phyloP scores from a whole-genome alignment of 2,888 invertebrate species.

The Catocala nupta region DNA sequence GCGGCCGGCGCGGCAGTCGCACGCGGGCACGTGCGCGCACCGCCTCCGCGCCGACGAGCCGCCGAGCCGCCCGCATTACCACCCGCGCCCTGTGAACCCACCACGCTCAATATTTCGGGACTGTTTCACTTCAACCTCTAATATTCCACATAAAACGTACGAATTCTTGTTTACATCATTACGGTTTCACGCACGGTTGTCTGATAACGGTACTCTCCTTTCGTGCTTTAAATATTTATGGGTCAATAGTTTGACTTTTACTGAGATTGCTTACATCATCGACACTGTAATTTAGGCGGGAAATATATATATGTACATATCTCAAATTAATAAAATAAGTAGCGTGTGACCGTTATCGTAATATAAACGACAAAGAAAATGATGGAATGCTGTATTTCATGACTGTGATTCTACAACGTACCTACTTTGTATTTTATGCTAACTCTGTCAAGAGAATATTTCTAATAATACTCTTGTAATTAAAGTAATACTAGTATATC shows the following conservation, averaged over 20 bases:
- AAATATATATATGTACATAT: slow-evolving; percentile 58
- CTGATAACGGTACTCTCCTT: slow-evolving; percentile 32
- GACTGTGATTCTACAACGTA: slow-evolving; percentile 25
- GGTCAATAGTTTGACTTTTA: slow-evolving; percentile 78
- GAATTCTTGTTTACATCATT: slow-evolving; percentile 18
- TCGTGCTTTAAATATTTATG: slow-evolving; percentile 67
- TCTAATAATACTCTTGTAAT: neutral
- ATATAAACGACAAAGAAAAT: slow-evolving; percentile 33
- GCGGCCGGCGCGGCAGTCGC: slow-evolving; percentile 80
- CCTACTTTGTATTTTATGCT: slow-evolving; percentile 24
- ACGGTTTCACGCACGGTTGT: slow-evolving; percentile 21
- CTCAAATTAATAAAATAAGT: slow-evolving; percentile 27
- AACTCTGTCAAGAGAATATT: slow-evolving; percentile 14
- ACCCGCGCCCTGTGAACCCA: slow-evolving; percentile 66
- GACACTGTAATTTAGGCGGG: slow-evolving; percentile 78
- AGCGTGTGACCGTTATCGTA: slow-evolving; percentile 32
- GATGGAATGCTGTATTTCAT: slow-evolving; percentile 34
- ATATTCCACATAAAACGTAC: slow-evolving; percentile 27
- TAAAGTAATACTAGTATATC: no score
- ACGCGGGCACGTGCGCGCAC: slow-evolving; percentile 82
- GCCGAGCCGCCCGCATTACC: slow-evolving; percentile 50
- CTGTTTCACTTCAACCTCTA: slow-evolving; percentile 28
- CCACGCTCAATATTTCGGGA: slow-evolving; percentile 72
- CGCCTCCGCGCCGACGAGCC: slow-evolving; percentile 72
- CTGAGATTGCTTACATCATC: slow-evolving; percentile 80